Percentiles rank a stretch among this genome's conserved stretches.
Conservation (phyloP, 53 echinoderm and acorn worm species). For the Patiria pectinifera region DNA sequence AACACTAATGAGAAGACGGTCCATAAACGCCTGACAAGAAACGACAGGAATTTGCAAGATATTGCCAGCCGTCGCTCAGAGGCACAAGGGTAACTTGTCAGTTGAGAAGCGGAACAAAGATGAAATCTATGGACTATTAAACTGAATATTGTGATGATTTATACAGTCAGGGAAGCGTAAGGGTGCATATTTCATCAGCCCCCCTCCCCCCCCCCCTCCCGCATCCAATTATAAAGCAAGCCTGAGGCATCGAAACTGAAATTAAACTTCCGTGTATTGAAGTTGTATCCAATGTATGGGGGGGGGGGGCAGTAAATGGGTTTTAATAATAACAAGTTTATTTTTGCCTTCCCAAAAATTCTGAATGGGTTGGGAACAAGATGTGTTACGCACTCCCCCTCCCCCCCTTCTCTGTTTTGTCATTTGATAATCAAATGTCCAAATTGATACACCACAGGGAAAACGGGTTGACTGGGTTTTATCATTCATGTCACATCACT, state of each 20-base stretch:
- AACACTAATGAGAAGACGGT: not conserved
- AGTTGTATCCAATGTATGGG: too few relatives aligned
- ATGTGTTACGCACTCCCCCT: too few relatives aligned
- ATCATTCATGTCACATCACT: too few relatives aligned
- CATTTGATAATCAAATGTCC: too few relatives aligned
- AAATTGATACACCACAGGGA: too few relatives aligned
- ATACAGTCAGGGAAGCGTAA: not conserved
- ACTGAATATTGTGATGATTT: not conserved
- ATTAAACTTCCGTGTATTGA: too few relatives aligned
- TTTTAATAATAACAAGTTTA: too few relatives aligned
- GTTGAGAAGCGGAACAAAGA: not conserved
- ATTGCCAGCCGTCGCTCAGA: slow-evolving; percentile 15
- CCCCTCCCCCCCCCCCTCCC: not conserved
- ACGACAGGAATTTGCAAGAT: not conserved
- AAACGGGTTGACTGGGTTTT: too few relatives aligned
- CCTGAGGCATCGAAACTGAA: not conserved
- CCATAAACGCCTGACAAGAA: not conserved
- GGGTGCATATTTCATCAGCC: not conserved
- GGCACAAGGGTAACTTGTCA: not conserved
- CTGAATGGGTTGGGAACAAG: too few relatives aligned
- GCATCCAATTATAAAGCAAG: not conserved
- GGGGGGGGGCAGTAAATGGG: too few relatives aligned
- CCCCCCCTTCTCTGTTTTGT: too few relatives aligned
- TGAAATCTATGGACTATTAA: not conserved
- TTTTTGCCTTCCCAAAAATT: too few relatives aligned